Conservation (phyloP, 2,888 invertebrate genomes). For the Drosophila testacea region DNA sequence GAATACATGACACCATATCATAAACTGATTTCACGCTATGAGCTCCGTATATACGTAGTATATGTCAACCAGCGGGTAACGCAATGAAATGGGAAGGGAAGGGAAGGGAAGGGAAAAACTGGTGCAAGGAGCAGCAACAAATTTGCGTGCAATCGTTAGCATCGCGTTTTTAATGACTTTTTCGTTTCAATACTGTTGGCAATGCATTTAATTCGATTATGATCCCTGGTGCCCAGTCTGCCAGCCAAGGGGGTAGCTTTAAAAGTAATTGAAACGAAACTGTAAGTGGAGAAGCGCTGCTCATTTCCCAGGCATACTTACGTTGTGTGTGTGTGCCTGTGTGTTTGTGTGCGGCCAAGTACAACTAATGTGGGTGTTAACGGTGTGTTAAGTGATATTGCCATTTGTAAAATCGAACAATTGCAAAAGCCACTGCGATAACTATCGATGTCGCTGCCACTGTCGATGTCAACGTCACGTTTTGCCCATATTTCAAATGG, state of each 20-base stretch:
- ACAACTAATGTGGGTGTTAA: slow-evolving; percentile 83
- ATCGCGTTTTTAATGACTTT: slow-evolving; percentile 76
- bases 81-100: neutral
- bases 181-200: slow-evolving; percentile 51
- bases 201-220: slow-evolving; percentile 81
- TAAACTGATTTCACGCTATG: too few relatives aligned
- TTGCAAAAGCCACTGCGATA: slow-evolving; percentile 62
- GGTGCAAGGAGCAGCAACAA: slow-evolving; percentile 63
- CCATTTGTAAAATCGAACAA: slow-evolving; percentile 72
- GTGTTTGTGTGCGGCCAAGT: slow-evolving; percentile 66
- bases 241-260: slow-evolving; percentile 22
- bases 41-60: too few relatives aligned
- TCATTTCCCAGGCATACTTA: slow-evolving; percentile 49
- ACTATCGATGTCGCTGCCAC: slow-evolving; percentile 71
- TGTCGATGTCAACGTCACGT: slow-evolving; percentile 75
- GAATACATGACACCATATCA: too few relatives aligned
- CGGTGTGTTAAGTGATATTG: slow-evolving; percentile 80
- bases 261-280: slow-evolving; percentile 76
- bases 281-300: slow-evolving; percentile 59
- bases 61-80: neutral
- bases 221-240: slow-evolving; percentile 42
- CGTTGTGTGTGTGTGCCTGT: slow-evolving; percentile 12
- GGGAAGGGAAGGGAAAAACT: slow-evolving; percentile 18
- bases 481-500: slow-evolving; percentile 78
- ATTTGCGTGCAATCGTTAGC: slow-evolving; percentile 79